A percentile compares a stretch with the other conserved stretches of the same genome.
Conservation (phyloP, 2,888 invertebrate species). For the Scrobipalpa atriplicella region DNA sequence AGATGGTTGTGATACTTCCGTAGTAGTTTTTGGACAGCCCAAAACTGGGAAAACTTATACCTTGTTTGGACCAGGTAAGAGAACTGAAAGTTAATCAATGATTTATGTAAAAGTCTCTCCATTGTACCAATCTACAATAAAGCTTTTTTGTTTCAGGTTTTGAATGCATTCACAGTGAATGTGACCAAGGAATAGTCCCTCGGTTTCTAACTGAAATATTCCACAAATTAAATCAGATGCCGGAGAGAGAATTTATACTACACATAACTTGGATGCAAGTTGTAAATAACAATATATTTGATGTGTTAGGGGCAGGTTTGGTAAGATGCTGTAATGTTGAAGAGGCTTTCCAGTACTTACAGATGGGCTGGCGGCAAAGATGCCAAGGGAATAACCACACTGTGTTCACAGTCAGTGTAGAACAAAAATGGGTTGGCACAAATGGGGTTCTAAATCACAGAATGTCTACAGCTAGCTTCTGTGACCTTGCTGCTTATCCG, state of each 20-base stretch:
- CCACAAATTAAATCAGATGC: constrained; percentile 84
- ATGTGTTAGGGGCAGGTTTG: constrained; percentile 81
- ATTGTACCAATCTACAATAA: background rate
- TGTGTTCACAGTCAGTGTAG: constrained; percentile 88
- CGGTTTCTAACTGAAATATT: constrained; percentile 88
- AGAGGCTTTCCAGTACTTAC: constrained; percentile 87
- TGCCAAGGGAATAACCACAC: constrained; percentile 85
- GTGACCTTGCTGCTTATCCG: constrained; percentile 84
- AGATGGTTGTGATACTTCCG: constrained; percentile 90
- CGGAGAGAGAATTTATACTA: constrained; percentile 85
- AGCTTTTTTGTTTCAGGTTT: constrained; percentile 61
- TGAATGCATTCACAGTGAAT: constrained; percentile 84
- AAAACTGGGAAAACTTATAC: constrained; percentile 89
- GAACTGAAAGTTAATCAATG: background rate
- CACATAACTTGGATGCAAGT: constrained; percentile 90
- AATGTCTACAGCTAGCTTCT: constrained; percentile 88
- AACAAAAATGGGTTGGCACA: constrained; percentile 88
- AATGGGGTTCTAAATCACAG: constrained; percentile 87
- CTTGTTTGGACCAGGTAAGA: constrained; percentile 86
- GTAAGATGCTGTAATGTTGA: constrained; percentile 85
- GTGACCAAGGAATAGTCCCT: constrained; percentile 88
- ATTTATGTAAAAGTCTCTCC: background rate
- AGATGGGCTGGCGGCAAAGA: constrained; percentile 84
- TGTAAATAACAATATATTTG: constrained; percentile 84
- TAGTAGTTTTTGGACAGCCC: constrained; percentile 86